A percentile compares a stretch with the other conserved stretches of the same genome.
Conservation (phyloP, 92 coral and sea anemone species). For the Pocillopora meandrina region DNA sequence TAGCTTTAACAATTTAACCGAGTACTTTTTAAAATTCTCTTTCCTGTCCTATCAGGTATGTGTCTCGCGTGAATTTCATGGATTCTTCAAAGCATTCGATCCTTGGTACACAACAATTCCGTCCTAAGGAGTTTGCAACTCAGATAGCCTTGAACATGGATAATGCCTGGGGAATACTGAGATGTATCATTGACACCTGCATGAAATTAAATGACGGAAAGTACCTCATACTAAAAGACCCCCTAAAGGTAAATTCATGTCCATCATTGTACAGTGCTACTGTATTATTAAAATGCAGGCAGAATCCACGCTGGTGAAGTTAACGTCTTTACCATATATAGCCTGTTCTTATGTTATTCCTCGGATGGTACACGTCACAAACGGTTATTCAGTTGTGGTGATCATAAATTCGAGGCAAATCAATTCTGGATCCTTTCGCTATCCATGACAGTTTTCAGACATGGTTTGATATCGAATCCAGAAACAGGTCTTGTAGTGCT, state of each 20-base stretch:
- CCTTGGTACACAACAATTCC: slow-evolving; percentile 98
- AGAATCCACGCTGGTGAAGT: no score
- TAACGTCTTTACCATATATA: no score
- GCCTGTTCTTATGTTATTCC: neutral
- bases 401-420: slow-evolving; percentile 22
- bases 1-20: no score
- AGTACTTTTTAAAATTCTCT: no score
- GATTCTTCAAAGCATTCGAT: slow-evolving; percentile 96
- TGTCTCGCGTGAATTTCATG: slow-evolving; percentile 92
- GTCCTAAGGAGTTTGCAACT: slow-evolving; percentile 93
- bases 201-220: slow-evolving; percentile 91
- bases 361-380: slow-evolving; percentile 20
- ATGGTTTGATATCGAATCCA: slow-evolving; percentile 16
- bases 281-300: no score
- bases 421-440: slow-evolving; percentile 26
- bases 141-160: slow-evolving; percentile 98
- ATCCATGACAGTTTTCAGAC: slow-evolving; percentile 1
- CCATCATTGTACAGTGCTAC: neutral
- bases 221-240: slow-evolving; percentile 95
- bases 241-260: slow-evolving; percentile 71
- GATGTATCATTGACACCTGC: slow-evolving; percentile 96
- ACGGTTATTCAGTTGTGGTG: slow-evolving; percentile 22
- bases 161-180: slow-evolving; percentile 96
- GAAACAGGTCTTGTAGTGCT: neutral
- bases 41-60: slow-evolving; percentile 68